Evolutionary conservation across 2,113 vertebrate genomes (phyloP).

Genomic region (Takifugu bimaculatus): DNA sequence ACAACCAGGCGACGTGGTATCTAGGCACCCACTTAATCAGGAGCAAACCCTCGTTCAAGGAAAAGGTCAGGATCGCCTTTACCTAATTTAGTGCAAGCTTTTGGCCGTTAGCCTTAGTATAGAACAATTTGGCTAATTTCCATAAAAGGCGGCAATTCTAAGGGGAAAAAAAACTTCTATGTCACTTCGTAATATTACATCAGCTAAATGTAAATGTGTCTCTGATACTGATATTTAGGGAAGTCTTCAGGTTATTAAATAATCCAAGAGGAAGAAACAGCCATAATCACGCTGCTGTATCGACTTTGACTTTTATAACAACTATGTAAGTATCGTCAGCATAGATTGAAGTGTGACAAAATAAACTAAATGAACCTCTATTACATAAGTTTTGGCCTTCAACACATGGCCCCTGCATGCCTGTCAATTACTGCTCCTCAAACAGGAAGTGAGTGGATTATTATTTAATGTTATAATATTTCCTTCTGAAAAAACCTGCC

Average conservation of each 20-base stretch:
- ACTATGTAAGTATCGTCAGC: neutral
- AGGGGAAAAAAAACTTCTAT: slow-evolving; percentile 32
- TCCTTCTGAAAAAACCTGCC: slow-evolving; percentile 1
- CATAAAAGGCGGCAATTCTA: slow-evolving; percentile 38
- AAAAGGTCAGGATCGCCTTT: slow-evolving; percentile 39
- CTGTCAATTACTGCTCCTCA: no score
- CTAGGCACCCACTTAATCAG: slow-evolving; percentile 25
- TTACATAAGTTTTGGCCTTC: no score
- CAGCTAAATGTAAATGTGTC: neutral
- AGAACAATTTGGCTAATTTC: slow-evolving; percentile 36
- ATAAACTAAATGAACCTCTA: no score
- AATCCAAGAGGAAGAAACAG: neutral
- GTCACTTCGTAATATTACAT: slow-evolving; percentile 6
- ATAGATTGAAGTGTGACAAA: no score
- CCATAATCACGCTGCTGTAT: neutral
- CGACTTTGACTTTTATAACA: slow-evolving; percentile 11
- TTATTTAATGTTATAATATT: no score
- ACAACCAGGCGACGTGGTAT: neutral
- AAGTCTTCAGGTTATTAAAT: neutral
- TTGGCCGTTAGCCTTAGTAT: slow-evolving; percentile 47
- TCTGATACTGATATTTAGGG: neutral
- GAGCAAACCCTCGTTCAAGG: slow-evolving; percentile 29
- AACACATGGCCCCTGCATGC: no score
- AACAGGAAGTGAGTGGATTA: no score
- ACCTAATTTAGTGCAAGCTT: slow-evolving; percentile 38